Percentiles rank a stretch among this genome's conserved stretches.
These are phyloP conservation scores for Ia io DNA, from an alignment of 2,113 vertebrate species.

Conservation along the genomic window DNA sequence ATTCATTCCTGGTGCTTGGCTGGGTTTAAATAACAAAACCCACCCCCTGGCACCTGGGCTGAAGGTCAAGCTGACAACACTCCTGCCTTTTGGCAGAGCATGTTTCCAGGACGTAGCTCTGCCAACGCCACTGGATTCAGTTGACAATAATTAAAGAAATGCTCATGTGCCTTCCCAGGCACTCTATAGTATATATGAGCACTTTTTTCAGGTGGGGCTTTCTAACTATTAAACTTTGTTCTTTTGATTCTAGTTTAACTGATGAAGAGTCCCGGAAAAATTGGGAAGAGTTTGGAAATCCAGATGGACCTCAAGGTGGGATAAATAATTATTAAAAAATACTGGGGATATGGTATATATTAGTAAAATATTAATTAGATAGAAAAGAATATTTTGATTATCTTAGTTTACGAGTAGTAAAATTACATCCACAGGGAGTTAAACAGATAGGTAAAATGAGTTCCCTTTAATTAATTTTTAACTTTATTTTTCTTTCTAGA, in stretches of 20 bases:
- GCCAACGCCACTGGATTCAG: no score
- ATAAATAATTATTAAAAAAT: conserved; percentile 51
- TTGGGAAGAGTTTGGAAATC: conserved; percentile 95
- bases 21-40: no score
- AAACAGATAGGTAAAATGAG: not conserved
- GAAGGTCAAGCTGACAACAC: no score
- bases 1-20: no score
- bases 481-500: conserved; percentile 38
- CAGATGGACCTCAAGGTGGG: conserved; percentile 93
- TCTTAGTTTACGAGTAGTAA: conserved; percentile 20
- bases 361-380: conserved; percentile 29
- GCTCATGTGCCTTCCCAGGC: no score
- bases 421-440: not conserved
- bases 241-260: conserved; percentile 88
- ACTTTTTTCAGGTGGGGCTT: conserved; percentile 16
- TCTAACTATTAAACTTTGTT: conserved; percentile 55
- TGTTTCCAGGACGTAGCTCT: no score
- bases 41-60: no score
- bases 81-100: no score
- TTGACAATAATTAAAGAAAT: no score
- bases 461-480: conserved; percentile 31
- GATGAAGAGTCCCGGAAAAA: conserved; percentile 95
- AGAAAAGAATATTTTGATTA: conserved; percentile 30
- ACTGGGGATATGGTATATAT: not conserved
- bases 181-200: not conserved